phyloP scores from a whole-genome alignment of 2,888 invertebrate genomes.

The Himalopsyche kuldschensis region DNA sequence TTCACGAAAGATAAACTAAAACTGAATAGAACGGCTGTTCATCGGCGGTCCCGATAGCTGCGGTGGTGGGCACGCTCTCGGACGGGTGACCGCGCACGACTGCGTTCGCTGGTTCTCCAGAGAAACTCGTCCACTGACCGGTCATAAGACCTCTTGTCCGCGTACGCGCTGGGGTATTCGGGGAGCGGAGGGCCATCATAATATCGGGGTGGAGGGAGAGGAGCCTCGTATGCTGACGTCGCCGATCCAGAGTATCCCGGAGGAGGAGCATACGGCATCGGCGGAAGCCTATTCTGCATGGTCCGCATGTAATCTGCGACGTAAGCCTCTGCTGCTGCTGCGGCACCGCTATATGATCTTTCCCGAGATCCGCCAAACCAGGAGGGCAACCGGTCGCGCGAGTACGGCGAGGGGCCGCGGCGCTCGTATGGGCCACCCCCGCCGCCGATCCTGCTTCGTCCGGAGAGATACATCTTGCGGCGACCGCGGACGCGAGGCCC shows the following conservation, averaged over 20 bases:
- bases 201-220: constrained; percentile 74
- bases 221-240: constrained; percentile 60
- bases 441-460: constrained; percentile 62
- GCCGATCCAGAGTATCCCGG: constrained; percentile 57
- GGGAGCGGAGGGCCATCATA: constrained; percentile 77
- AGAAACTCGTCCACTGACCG: constrained; percentile 87
- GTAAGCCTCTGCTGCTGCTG: constrained; percentile 80
- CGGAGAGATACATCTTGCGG: constrained; percentile 66
- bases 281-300: constrained; percentile 84
- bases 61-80: constrained; percentile 61
- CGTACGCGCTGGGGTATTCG: constrained; percentile 72
- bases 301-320: constrained; percentile 88
- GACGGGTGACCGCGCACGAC: constrained; percentile 60
- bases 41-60: constrained; percentile 65
- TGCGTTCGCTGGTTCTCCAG: constrained; percentile 75
- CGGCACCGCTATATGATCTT: constrained; percentile 51
- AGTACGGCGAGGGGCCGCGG: constrained; percentile 62
- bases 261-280: constrained; percentile 82
- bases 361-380: constrained; percentile 58
- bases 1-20: constrained; percentile 27
- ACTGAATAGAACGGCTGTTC: constrained; percentile 36
- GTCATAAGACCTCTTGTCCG: constrained; percentile 82
- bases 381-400: constrained; percentile 52
- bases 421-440: constrained; percentile 56
- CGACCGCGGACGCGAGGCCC: constrained; percentile 53